These are phyloP conservation scores for Setophaga kirtlandii DNA, from an alignment of 2,113 vertebrate species.

Conservation along the genomic window DNA sequence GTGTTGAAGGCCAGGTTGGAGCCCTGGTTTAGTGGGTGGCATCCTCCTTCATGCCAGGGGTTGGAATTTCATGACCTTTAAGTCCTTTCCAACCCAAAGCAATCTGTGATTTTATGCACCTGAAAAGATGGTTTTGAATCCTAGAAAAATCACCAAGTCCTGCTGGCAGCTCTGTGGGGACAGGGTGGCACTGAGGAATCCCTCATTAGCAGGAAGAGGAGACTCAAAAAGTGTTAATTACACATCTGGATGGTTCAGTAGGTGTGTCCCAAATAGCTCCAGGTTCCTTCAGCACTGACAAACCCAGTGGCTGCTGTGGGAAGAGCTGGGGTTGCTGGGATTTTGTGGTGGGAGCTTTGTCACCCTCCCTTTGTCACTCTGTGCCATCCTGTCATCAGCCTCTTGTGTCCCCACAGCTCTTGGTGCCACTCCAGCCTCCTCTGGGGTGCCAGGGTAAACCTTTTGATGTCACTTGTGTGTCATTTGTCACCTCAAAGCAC, in stretches of 20 bases:
- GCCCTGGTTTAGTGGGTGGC: background rate
- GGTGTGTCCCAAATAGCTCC: background rate
- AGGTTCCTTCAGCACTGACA: accelerated
- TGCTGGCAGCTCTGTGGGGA: background rate
- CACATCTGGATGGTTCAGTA: background rate
- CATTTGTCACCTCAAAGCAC: background rate
- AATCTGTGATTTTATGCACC: background rate
- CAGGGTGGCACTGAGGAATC: background rate
- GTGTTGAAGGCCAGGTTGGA: background rate
- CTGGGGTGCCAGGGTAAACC: background rate
- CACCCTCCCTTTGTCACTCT: background rate
- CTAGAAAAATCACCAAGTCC: background rate
- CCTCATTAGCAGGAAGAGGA: background rate
- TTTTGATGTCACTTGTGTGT: background rate
- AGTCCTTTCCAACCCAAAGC: background rate
- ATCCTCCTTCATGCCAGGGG: background rate
- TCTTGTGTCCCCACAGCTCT: background rate
- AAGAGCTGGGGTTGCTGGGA: background rate
- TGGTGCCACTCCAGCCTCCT: background rate
- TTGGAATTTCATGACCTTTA: background rate
- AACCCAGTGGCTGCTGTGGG: background rate
- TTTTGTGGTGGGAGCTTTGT: background rate
- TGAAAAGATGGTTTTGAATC: background rate
- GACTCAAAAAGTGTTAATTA: background rate
- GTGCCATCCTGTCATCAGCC: background rate